Percentiles rank a stretch among this genome's conserved stretches.
Evolutionary conservation across 2,113 vertebrate species (phyloP).

Genomic region (Caranx melampygus): DNA sequence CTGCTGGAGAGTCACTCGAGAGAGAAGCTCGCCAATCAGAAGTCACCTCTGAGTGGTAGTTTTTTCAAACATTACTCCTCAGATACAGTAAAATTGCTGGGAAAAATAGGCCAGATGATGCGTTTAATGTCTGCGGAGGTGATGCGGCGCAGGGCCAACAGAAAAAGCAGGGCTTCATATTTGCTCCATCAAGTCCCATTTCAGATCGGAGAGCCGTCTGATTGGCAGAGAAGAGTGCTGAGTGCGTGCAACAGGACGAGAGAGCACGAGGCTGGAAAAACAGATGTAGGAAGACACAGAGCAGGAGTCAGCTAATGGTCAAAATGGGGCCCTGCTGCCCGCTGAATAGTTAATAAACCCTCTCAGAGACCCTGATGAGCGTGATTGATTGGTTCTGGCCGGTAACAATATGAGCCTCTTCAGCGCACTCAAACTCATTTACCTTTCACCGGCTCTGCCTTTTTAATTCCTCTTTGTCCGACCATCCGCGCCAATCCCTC

Average conservation of each 20-base stretch:
- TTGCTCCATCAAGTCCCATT: constrained; percentile 32
- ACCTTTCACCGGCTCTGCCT: constrained; percentile 59
- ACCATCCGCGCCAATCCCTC: constrained; percentile 47
- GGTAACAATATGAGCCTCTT: constrained; percentile 66
- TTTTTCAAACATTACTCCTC: background rate
- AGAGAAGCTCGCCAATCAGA: background rate
- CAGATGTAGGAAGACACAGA: constrained; percentile 28
- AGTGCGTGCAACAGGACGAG: background rate
- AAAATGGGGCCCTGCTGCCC: constrained; percentile 52
- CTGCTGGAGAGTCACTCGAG: background rate
- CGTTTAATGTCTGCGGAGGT: background rate
- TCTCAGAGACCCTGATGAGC: constrained; percentile 62
- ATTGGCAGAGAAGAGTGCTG: background rate
- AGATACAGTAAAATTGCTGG: background rate
- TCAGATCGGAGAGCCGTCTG: background rate
- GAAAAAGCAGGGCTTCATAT: constrained; percentile 6
- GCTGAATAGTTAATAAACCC: constrained; percentile 78
- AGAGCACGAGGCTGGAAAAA: constrained; percentile 9
- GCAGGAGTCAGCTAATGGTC: constrained; percentile 65
- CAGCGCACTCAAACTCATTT: constrained; percentile 69
- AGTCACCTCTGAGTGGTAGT: background rate
- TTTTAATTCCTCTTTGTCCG: constrained; percentile 64
- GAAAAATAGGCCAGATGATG: background rate
- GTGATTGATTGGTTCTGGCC: constrained; percentile 70
- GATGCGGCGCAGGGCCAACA: background rate